Base-by-base conservation (phyloP, 2,888 invertebrate genomes). In the Stegana nigrithorax region DNA sequence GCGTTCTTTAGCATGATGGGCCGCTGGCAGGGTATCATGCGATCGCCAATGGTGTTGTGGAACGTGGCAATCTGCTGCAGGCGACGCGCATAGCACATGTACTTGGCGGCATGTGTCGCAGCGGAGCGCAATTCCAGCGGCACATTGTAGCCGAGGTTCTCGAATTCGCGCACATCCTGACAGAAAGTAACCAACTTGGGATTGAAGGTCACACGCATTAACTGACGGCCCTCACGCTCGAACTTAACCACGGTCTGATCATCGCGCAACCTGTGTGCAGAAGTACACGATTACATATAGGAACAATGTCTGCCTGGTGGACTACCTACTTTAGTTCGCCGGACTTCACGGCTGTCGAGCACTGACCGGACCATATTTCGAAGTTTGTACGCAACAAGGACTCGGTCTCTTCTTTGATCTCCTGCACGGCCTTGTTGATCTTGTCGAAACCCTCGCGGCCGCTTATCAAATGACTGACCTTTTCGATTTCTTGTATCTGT, bases 11-110 rank as follows among this genome's bases (percentile, higher is more conserved):
- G 87, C 97, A 99, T 96, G 89, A 99, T 92, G 0, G 98, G 95
- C 64, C 97, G 90, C 78, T 98, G 97, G 23, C 96, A 95, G 0
- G 93, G 91, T 36, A 98, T 92, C 96, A 99, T 98, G 62, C 97
- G 92, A 85, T 98, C 96, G 12, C 97, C 98, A 55, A 99, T 94
- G 0, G 98, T 98, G 83, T 99, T 99, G 87, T 99, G 98, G 82
- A 96, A 96, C 45, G 93, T 94, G 0, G 95, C 93, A 58, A 95
- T 95, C 89, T 97, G 97, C 82, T 97, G 96, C 60, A 98, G 87
- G 2, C 93, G 90, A 57, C 95, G 90, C 0, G 97, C 98, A 76
- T 95, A 92, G 55, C 89, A 89, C 84, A 95, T 90, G 80, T 94
- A 94, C 75, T 91, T 90, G 71, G 92, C 89, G 0, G 94, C 94